Percentiles rank a stretch among this genome's conserved stretches.
Evolutionary conservation across 2,797 vertebrate genomes (phyloP).

Genomic region (Chiroxiphia lanceolata): DNA sequence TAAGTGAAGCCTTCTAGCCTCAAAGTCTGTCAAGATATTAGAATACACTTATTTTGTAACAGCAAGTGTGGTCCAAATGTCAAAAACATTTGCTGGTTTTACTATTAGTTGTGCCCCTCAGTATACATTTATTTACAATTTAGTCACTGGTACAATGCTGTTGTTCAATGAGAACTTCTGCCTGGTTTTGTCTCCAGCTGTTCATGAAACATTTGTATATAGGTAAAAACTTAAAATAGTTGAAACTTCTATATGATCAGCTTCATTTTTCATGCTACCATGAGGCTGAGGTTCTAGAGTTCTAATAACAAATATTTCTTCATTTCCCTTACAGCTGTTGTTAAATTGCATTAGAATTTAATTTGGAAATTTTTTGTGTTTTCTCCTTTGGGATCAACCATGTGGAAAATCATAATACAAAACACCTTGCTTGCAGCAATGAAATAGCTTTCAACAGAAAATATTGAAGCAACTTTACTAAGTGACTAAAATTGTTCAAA

Average conservation of each 20-base stretch:
- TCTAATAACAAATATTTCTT: neutral
- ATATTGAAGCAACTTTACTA: constrained; percentile 11
- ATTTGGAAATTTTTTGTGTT: neutral
- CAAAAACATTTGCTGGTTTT: neutral
- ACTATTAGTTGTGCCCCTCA: neutral
- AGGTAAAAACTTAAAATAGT: neutral
- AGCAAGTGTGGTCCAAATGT: neutral
- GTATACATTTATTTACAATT: neutral
- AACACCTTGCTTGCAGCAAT: constrained; percentile 6
- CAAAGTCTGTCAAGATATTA: neutral
- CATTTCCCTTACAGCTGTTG: neutral
- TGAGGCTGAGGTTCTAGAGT: neutral
- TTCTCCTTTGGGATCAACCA: neutral
- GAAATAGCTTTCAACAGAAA: constrained; percentile 15
- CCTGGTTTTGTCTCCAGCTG: neutral
- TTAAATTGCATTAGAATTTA: constrained; percentile 13
- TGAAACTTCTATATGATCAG: neutral
- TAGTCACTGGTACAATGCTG: neutral
- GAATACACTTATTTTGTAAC: neutral
- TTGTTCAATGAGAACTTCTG: neutral
- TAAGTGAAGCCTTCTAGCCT: neutral
- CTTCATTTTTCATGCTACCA: neutral
- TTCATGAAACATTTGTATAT: neutral
- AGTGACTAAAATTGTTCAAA: constrained; percentile 13
- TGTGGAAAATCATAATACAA: constrained; percentile 5